Evolutionary conservation across 2,888 invertebrate genomes (phyloP).

Genomic region (Hetaerina titia): DNA sequence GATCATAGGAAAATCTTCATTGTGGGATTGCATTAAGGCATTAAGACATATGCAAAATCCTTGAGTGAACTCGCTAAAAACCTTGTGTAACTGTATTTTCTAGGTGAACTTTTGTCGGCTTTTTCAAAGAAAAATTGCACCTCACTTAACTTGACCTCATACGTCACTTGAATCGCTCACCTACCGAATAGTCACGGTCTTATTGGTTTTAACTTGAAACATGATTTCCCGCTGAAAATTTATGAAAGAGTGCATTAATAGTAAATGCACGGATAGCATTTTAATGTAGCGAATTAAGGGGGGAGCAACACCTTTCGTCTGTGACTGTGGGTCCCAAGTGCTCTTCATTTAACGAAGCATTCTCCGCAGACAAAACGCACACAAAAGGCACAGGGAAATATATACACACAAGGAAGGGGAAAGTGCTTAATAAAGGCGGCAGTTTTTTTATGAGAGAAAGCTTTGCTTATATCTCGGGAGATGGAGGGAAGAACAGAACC

Average conservation of each 20-base stretch:
- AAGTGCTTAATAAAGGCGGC: neutral
- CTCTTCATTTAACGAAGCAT: conserved; percentile 12
- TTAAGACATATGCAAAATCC: too few species aligned
- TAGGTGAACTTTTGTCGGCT: too few species aligned
- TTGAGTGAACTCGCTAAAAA: too few species aligned
- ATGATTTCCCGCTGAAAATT: neutral
- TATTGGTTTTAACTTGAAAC: too few species aligned
- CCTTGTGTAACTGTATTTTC: too few species aligned
- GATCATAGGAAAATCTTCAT: too few species aligned
- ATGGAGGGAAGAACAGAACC: neutral
- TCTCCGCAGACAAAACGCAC: conserved; percentile 27
- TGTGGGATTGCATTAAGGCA: too few species aligned
- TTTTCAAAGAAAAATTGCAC: too few species aligned
- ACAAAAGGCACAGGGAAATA: neutral
- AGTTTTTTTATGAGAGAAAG: conserved; percentile 20
- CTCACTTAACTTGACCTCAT: too few species aligned
- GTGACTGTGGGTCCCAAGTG: neutral
- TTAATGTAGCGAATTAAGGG: neutral
- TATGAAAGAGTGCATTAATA: neutral
- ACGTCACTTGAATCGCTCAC: too few species aligned
- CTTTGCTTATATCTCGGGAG: conserved; percentile 49
- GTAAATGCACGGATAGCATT: neutral
- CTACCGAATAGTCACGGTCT: too few species aligned
- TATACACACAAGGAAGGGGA: conserved; percentile 20
- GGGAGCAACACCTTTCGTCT: neutral